Conservation (phyloP, 2,797 vertebrate species). For the Austrolebias charrua region DNA sequence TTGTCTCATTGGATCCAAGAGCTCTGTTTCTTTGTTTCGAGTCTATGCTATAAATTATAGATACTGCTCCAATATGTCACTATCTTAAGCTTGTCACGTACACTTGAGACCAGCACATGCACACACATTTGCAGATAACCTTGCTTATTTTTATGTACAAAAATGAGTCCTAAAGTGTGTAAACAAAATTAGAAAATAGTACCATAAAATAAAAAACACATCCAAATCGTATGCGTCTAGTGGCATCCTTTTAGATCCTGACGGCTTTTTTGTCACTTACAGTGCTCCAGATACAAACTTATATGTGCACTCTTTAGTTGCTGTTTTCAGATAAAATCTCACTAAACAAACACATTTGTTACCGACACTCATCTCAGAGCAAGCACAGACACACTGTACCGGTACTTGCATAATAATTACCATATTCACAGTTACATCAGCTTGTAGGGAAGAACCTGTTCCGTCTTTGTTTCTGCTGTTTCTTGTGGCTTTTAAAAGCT, state of each 20-base stretch:
- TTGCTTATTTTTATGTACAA: not conserved
- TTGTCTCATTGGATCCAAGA: constrained; percentile 52
- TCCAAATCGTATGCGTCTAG: constrained; percentile 10
- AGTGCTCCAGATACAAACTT: constrained; percentile 31
- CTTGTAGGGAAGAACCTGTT: constrained; percentile 19
- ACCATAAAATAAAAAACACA: not conserved
- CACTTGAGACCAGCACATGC: constrained; percentile 9
- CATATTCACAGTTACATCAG: constrained; percentile 28
- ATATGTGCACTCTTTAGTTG: constrained; percentile 38
- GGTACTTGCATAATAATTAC: constrained; percentile 29
- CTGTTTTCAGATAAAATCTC: constrained; percentile 30
- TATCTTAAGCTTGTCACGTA: constrained; percentile 43
- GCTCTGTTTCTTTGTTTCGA: constrained; percentile 68
- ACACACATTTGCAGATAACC: constrained; percentile 2
- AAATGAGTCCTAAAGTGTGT: constrained; percentile 3
- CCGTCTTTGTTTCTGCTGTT: constrained; percentile 18
- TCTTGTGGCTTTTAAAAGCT: constrained; percentile 12
- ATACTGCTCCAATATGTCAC: constrained; percentile 61
- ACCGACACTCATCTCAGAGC: constrained; percentile 18
- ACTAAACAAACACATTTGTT: constrained; percentile 7
- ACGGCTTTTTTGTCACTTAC: constrained; percentile 29
- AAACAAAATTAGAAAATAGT: constrained; percentile 12
- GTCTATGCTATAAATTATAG: constrained; percentile 72
- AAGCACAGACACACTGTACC: constrained; percentile 18
- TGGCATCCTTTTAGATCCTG: constrained; percentile 32